Conservation (phyloP, 30 jellyfish, hydroid and myxozoan species). For the Pseudorhiza aurosa region DNA sequence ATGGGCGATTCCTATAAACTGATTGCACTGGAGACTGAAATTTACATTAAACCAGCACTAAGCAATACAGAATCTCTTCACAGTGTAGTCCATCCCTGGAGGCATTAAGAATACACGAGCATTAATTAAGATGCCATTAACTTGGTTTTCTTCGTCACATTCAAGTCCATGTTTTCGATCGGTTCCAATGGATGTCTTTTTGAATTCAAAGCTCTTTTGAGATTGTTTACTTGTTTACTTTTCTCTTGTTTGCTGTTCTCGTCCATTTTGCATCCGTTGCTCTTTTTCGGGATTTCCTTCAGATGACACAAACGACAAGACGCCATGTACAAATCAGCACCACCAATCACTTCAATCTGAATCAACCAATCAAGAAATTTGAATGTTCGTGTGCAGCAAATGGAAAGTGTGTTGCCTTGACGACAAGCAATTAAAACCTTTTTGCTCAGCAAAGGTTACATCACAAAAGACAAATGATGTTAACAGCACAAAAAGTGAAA, state of each 20-base stretch:
- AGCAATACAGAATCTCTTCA: no score
- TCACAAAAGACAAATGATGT: no score
- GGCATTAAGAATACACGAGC: not conserved
- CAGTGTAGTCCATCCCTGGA: no score
- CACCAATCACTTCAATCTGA: conserved; percentile 99
- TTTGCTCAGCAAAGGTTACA: no score
- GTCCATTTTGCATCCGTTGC: conserved; percentile 13
- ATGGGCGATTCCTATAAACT: no score
- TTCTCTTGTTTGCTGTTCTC: conserved; percentile 8
- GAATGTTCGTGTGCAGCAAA: no score
- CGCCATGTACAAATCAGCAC: conserved; percentile 99
- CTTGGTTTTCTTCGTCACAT: not conserved
- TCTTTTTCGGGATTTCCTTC: conserved; percentile 31
- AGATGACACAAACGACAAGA: conserved; percentile 94
- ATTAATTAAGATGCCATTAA: not conserved
- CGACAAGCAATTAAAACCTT: no score
- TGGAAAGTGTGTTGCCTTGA: no score
- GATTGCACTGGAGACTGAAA: no score
- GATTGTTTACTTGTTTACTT: not conserved
- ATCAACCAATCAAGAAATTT: no score
- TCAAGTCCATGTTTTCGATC: conserved; percentile 1
- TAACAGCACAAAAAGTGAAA: no score
- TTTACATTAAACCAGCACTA: no score
- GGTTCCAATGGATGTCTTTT: conserved; percentile 45
- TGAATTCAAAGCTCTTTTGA: conserved; percentile 9